Evolutionary conservation across 2,797 vertebrate species (phyloP), one percentile per base, ranked within the genome.

Genomic region (Clarias laeviceps): DNA sequence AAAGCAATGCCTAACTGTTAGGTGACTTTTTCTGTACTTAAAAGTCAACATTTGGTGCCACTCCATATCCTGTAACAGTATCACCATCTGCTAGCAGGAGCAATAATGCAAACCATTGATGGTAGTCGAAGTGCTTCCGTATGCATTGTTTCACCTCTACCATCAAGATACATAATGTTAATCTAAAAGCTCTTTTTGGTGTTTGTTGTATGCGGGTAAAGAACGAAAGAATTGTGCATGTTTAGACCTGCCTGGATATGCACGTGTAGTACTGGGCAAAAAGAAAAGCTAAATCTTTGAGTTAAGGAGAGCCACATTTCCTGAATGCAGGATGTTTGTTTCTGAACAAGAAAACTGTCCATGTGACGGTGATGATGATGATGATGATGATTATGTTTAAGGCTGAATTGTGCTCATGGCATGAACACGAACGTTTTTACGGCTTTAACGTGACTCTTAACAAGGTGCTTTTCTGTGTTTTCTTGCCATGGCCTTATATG

Each of bases 211-310:
- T 81, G 79, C 74, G 45, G 73, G 84, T 89, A 40, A 70, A 73
- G 15, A 37, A n/a, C 0, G 83, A 86, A 82, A 18, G 62, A 85
- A 86, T 90, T 87, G 61, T 86, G 88, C 88, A 87, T 84, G 86
- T 79, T 54, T 80, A 84, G 86, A 89, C 61, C 84, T 90, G 89
- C 89, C 82, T 29, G 50, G 64, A 82, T 91, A 90, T 89, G 92
- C 91, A 92, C 83, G 83, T 91, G 88, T 92, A 84, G 89, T 82
- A 80, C 85, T 90, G 90, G 90, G 87, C 88, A 88, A 91, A 93
- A 89, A 91, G 93, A 90, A 79, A 90, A 76, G 88, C 0, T 4
- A 77, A 88, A 87, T 88, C 91, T 91, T 92, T 91, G 88, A 90
- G 82, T 84, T 90, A 90, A 88, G 91, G 90, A 87, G 24, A 74